These are phyloP conservation scores for Ormyrus thymus DNA, from an alignment of 2,888 invertebrate species.

Conservation along the genomic window DNA sequence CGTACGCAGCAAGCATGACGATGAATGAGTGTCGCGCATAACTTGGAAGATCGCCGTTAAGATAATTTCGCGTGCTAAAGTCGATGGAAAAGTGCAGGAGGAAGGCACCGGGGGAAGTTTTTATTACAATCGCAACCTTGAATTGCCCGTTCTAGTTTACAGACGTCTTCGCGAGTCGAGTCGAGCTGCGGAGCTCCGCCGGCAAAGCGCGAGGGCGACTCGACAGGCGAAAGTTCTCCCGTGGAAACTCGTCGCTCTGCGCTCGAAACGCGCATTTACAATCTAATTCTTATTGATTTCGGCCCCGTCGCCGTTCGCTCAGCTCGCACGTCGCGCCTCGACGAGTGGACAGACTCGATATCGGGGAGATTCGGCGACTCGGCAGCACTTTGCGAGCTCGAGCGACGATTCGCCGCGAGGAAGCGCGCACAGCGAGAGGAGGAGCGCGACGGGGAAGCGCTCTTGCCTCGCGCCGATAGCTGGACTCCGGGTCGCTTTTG, in stretches of 20 bases:
- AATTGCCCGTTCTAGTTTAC: slow-evolving; percentile 22
- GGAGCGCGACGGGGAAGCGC: no score
- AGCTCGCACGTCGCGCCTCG: no score
- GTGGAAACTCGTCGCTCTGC: slow-evolving; percentile 34
- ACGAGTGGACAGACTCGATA: no score
- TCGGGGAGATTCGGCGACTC: slow-evolving; percentile 71
- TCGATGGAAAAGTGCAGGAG: slow-evolving; percentile 49
- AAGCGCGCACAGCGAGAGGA: no score
- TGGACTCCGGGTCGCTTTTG: no score
- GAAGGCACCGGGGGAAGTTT: slow-evolving; percentile 55
- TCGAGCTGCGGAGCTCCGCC: slow-evolving; percentile 27
- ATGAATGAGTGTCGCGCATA: not conserved
- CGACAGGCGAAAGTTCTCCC: slow-evolving; percentile 27
- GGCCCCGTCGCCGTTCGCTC: slow-evolving; percentile 14
- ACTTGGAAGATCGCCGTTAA: slow-evolving; percentile 38
- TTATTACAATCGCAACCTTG: slow-evolving; percentile 28
- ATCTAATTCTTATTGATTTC: slow-evolving; percentile 41
- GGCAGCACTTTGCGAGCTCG: slow-evolving; percentile 69
- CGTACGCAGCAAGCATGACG: no score
- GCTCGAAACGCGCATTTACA: slow-evolving; percentile 52
- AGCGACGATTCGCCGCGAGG: no score
- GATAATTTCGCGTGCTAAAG: slow-evolving; percentile 14
- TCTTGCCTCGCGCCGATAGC: no score
- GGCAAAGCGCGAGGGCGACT: slow-evolving; percentile 21
- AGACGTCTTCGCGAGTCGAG: slow-evolving; percentile 4